Evolutionary conservation across 2,797 vertebrate species (phyloP).

Genomic region (Sebastes taczanowskii): DNA sequence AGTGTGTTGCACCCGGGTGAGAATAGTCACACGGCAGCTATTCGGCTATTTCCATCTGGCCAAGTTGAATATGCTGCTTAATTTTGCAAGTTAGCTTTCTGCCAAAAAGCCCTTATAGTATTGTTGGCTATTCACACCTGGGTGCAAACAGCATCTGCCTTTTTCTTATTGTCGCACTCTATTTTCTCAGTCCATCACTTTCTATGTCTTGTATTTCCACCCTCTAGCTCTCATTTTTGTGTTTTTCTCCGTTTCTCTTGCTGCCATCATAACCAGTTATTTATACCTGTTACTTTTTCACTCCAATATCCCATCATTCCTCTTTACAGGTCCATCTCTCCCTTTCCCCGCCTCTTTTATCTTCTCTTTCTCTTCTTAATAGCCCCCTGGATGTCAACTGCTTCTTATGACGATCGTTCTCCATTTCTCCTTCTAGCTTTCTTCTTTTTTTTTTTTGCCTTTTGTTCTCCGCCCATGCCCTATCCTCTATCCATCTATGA

Average conservation of each 20-base stretch:
- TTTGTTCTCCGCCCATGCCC: constrained; percentile 1
- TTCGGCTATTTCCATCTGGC: neutral
- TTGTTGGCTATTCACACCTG: neutral
- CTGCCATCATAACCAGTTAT: constrained; percentile 61
- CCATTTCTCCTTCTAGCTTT: constrained; percentile 37
- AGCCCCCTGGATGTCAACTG: constrained; percentile 52
- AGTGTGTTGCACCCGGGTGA: neutral
- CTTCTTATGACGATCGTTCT: constrained; percentile 52
- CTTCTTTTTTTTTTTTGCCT: neutral
- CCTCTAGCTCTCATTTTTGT: constrained; percentile 1
- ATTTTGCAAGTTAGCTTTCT: neutral
- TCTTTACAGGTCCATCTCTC: constrained; percentile 61
- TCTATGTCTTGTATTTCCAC: neutral
- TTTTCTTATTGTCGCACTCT: neutral
- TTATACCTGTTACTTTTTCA: constrained; percentile 52
- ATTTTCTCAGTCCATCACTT: neutral
- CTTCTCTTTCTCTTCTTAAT: constrained; percentile 60
- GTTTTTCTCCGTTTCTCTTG: constrained; percentile 3
- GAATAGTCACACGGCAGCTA: neutral
- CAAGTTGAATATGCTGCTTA: neutral
- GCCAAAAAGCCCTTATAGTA: neutral
- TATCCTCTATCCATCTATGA: constrained; percentile 47
- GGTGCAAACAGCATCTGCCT: neutral
- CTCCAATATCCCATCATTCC: constrained; percentile 69
- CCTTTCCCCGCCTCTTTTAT: constrained; percentile 56